Evolutionary conservation across 2,888 invertebrate species (phyloP).

Genomic region (Cinara cedri): DNA sequence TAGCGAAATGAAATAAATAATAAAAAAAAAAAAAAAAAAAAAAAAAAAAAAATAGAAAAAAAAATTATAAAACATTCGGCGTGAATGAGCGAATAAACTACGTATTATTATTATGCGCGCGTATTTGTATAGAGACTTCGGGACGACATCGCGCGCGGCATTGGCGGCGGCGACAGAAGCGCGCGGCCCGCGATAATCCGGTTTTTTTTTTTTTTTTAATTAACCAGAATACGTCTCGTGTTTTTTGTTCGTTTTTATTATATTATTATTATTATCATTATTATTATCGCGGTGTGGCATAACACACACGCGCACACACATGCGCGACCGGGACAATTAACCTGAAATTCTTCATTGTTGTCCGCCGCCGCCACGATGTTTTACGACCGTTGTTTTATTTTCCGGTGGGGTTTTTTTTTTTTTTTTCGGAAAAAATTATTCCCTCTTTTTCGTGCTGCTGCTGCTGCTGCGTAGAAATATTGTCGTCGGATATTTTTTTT

Average conservation of each 20-base stretch:
- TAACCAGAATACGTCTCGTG: conserved; percentile 47
- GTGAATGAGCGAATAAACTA: conserved; percentile 32
- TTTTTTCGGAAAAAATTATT: conserved; percentile 22
- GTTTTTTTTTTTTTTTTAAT: conserved; percentile 44
- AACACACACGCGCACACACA: no score
- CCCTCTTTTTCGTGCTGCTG: neutral
- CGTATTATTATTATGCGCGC: no score
- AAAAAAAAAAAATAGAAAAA: no score
- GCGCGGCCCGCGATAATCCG: conserved; percentile 30
- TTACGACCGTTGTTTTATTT: conserved; percentile 51
- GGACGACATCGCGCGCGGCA: neutral
- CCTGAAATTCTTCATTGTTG: conserved; percentile 49
- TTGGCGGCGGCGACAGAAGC: neutral
- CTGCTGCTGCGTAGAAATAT: neutral
- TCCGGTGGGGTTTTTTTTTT: conserved; percentile 17
- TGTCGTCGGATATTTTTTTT: conserved; percentile 9
- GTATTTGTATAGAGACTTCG: neutral
- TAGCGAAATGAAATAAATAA: no score
- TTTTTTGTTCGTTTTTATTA: conserved; percentile 25
- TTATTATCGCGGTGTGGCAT: conserved; percentile 9
- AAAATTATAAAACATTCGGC: conserved; percentile 29
- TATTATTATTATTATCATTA: conserved; percentile 6
- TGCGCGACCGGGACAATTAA: conserved; percentile 42
- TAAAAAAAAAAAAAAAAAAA: no score
- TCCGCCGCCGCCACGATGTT: conserved; percentile 1